These are phyloP conservation scores for Acanthornis magna DNA, from an alignment of 2,797 vertebrate genomes.

Conservation along the genomic window DNA sequence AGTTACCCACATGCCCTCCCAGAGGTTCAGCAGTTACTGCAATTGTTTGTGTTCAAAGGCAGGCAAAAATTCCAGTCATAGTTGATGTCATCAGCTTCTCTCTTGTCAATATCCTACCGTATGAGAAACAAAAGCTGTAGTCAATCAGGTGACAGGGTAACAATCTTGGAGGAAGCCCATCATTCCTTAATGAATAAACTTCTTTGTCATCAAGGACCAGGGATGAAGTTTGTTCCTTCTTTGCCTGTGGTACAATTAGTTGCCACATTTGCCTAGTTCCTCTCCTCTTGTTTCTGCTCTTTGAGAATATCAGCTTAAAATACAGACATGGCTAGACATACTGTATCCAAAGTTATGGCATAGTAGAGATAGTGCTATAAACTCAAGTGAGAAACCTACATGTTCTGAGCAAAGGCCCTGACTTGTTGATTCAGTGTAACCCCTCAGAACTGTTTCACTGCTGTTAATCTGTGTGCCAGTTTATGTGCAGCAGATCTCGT, in stretches of 20 bases:
- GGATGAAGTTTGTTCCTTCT: background rate
- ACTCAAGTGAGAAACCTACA: fast-evolving
- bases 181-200: background rate
- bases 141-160: background rate
- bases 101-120: background rate
- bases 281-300: background rate
- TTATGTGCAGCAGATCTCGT: background rate
- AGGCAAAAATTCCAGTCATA: background rate
- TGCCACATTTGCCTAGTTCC: background rate
- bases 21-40: background rate
- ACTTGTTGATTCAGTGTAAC: background rate
- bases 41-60: background rate
- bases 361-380: background rate
- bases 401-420: background rate
- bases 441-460: background rate
- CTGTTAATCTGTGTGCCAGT: background rate
- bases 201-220: background rate
- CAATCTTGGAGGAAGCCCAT: background rate
- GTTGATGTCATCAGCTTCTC: background rate
- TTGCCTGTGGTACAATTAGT: background rate
- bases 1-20: background rate
- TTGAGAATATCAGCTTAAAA: background rate
- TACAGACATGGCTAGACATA: fast-evolving
- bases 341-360: background rate
- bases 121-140: background rate